Evolutionary conservation across 2,113 vertebrate genomes (phyloP).

Genomic region (Epinephelus lanceolatus): DNA sequence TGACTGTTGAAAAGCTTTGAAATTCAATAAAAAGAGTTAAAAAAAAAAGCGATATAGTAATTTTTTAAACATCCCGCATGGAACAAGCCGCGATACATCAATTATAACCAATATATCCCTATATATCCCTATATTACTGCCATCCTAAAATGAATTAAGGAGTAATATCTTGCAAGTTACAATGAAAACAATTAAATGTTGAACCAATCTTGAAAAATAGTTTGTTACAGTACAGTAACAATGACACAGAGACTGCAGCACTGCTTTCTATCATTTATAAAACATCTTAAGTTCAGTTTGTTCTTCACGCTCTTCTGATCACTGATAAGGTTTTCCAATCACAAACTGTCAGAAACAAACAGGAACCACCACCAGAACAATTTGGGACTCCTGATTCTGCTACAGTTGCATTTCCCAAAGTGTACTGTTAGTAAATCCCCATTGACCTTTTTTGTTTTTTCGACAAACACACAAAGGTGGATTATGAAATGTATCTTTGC

Average conservation of each 20-base stretch:
- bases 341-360: not conserved
- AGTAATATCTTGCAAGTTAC: not conserved
- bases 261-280: not conserved
- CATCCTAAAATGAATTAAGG: not conserved
- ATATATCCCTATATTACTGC: no score
- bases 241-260: not conserved
- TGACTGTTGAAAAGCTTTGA: no score
- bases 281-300: not conserved
- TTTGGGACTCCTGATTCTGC: slow-evolving; percentile 10
- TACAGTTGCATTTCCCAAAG: slow-evolving; percentile 22
- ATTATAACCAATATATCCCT: no score
- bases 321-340: not conserved
- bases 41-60: no score
- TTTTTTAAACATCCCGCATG: no score
- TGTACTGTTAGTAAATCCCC: slow-evolving; percentile 35
- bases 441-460: slow-evolving; percentile 21
- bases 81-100: no score
- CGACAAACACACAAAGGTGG: slow-evolving; percentile 32
- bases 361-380: not conserved
- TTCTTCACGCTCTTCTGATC: not conserved
- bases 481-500: slow-evolving; percentile 37
- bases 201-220: not conserved
- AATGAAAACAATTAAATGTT: not conserved
- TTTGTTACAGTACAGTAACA: not conserved
- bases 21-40: no score